Evolutionary conservation across 1,140 invertebrate species (phyloP).

Genomic region (Reticulitermes speratus): DNA sequence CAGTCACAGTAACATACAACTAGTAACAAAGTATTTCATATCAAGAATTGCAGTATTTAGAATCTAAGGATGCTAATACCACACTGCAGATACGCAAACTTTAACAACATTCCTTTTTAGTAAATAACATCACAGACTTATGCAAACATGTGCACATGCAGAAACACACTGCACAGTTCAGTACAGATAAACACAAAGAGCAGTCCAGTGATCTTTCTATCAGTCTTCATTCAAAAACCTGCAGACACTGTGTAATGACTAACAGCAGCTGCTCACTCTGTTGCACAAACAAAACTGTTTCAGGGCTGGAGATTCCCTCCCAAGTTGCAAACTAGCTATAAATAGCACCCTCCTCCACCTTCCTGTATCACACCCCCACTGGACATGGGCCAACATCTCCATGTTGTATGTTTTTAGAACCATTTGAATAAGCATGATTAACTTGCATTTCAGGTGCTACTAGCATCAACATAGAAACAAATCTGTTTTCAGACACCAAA

Average conservation of each 20-base stretch:
- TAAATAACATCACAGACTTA: background rate
- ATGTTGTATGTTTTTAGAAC: background rate
- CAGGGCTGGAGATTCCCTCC: constrained; percentile 19
- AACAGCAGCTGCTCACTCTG: constrained; percentile 14
- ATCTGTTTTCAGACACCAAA: too few species aligned
- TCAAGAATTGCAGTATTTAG: too few species aligned
- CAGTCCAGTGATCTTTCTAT: background rate
- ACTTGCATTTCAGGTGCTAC: too few species aligned
- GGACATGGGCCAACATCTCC: constrained; percentile 5
- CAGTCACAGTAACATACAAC: too few species aligned
- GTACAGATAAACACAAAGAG: background rate
- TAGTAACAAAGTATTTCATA: too few species aligned
- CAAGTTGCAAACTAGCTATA: constrained; percentile 25
- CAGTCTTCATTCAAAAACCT: background rate
- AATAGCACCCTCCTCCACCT: background rate
- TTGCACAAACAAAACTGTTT: background rate
- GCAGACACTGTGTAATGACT: background rate
- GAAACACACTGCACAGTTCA: background rate
- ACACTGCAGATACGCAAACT: too few species aligned
- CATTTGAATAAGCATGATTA: background rate
- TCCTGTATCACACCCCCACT: constrained; percentile 18
- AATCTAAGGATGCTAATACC: too few species aligned
- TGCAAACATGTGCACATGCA: background rate
- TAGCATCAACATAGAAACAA: too few species aligned
- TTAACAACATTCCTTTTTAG: too few species aligned